Conservation (phyloP, 2,797 vertebrate species). For the Microctenopoma lineatum region DNA sequence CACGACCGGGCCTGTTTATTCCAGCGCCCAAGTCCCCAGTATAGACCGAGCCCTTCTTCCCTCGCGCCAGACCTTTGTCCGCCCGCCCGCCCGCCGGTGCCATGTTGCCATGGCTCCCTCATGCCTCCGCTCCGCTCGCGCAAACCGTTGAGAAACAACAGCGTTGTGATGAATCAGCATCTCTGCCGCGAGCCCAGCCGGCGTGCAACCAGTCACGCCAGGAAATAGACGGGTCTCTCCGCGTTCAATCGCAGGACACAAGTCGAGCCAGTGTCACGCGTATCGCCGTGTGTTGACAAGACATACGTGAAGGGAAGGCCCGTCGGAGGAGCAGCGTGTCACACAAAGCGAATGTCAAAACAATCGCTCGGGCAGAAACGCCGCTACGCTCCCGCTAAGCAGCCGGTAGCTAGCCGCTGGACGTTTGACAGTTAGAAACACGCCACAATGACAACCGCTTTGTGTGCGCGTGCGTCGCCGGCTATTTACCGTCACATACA, state of each 20-base stretch:
- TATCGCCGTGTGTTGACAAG: neutral
- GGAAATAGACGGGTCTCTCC: slow-evolving; percentile 20
- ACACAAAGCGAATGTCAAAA: slow-evolving; percentile 77
- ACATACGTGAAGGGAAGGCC: slow-evolving; percentile 30
- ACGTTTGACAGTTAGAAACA: slow-evolving; percentile 36
- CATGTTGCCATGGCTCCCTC: slow-evolving; percentile 84
- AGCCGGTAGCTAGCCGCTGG: slow-evolving; percentile 34
- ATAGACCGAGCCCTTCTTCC: slow-evolving; percentile 39
- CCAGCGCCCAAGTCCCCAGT: neutral
- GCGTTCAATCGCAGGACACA: slow-evolving; percentile 1
- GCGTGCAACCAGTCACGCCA: slow-evolving; percentile 16
- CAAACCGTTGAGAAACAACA: slow-evolving; percentile 79
- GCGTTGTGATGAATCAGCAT: slow-evolving; percentile 91
- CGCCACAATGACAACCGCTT: slow-evolving; percentile 21
- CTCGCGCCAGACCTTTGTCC: slow-evolving; percentile 82
- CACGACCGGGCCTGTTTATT: slow-evolving; percentile 12
- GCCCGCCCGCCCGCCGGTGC: slow-evolving; percentile 70
- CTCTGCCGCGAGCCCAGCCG: slow-evolving; percentile 55
- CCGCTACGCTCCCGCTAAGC: neutral
- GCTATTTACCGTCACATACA: neutral
- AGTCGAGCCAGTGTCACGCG: neutral
- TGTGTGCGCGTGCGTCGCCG: neutral
- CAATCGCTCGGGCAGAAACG: slow-evolving; percentile 26
- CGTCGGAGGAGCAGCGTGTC: slow-evolving; percentile 33
- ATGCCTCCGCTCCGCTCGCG: slow-evolving; percentile 74